These are phyloP conservation scores for Fopius arisanus DNA, from an alignment of 1,140 invertebrate genomes.

Conservation along the genomic window DNA sequence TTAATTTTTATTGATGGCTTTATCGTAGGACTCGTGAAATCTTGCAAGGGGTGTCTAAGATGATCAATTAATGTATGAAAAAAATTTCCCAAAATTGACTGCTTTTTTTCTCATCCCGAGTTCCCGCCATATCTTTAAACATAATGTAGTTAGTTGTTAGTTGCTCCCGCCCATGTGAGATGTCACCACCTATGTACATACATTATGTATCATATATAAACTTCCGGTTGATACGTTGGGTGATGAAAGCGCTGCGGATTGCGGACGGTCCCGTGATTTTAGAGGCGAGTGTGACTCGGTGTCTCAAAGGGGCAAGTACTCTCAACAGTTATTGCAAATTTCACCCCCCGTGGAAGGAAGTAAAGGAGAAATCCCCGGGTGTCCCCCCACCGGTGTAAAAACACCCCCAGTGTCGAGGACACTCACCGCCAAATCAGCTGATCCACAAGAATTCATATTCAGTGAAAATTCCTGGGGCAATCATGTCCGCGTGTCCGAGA, in stretches of 20 bases:
- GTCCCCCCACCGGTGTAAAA: not conserved
- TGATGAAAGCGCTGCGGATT: not conserved
- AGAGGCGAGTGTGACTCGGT: not conserved
- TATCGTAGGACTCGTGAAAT: too few relatives aligned
- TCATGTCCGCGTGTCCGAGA: slow-evolving; percentile 35
- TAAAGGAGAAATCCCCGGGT: not conserved
- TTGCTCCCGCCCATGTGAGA: too few relatives aligned
- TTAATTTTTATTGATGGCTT: too few relatives aligned
- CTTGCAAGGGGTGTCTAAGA: too few relatives aligned
- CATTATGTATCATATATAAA: not conserved
- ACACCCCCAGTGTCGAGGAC: too few relatives aligned
- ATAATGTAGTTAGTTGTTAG: too few relatives aligned
- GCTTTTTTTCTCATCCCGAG: too few relatives aligned
- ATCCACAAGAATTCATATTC: not conserved
- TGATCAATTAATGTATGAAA: too few relatives aligned
- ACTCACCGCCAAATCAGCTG: too few relatives aligned
- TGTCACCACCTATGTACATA: too few relatives aligned
- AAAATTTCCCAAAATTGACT: too few relatives aligned
- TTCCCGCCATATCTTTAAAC: too few relatives aligned
- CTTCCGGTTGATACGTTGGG: not conserved
- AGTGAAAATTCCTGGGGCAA: not conserved
- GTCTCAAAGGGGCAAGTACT: not conserved
- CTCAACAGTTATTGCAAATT: not conserved
- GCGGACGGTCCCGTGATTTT: not conserved
- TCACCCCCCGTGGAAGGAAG: not conserved